Conservation (phyloP, 2,113 vertebrate species). For the Panthera tigris region DNA sequence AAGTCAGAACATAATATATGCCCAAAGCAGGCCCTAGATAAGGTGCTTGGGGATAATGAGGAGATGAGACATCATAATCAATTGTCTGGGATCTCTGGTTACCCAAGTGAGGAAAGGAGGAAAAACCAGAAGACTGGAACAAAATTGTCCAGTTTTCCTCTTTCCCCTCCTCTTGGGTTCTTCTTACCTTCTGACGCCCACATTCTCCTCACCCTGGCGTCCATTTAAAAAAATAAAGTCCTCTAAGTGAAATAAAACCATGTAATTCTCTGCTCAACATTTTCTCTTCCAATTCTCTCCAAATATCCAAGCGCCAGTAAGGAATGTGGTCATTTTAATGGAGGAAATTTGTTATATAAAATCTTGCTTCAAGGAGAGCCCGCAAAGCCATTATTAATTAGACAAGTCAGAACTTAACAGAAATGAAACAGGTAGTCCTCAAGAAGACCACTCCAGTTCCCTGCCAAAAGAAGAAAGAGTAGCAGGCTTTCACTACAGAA, state of each 20-base stretch:
- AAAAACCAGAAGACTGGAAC: neutral
- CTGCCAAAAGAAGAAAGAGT: neutral
- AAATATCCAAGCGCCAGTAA: neutral
- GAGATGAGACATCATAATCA: neutral
- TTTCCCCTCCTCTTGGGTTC: neutral
- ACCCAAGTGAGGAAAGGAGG: neutral
- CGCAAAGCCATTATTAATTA: neutral
- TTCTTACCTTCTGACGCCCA: neutral
- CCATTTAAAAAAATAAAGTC: neutral
- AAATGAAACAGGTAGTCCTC: neutral
- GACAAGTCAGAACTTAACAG: neutral
- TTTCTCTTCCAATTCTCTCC: neutral
- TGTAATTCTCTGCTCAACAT: conserved; percentile 2
- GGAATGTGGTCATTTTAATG: neutral
- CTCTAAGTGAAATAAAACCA: conserved; percentile 33
- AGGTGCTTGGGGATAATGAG: neutral
- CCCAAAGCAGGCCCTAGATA: neutral
- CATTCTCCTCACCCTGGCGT: neutral
- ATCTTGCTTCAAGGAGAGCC: neutral
- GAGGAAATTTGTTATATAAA: neutral
- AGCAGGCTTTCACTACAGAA: neutral
- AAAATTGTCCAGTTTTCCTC: neutral
- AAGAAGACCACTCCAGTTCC: neutral
- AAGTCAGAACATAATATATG: neutral
- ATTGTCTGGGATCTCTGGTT: neutral